Evolutionary conservation across 1,140 invertebrate species (phyloP).

Genomic region (Drosophila willistoni): DNA sequence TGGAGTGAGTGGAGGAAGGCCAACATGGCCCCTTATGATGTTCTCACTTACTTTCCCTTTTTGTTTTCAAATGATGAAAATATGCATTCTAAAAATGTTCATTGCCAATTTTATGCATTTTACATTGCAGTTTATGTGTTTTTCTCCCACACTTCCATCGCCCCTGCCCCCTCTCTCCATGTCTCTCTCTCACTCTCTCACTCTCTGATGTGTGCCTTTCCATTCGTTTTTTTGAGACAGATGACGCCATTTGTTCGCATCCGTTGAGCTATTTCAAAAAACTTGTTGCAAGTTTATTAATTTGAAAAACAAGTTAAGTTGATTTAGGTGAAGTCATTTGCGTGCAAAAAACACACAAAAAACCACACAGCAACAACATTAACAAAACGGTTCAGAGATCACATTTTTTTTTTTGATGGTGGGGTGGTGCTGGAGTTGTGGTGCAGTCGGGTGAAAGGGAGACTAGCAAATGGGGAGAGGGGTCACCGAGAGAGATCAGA

Average conservation of each 20-base stretch:
- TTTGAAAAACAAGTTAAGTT: constrained; percentile 67
- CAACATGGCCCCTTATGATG: too few species aligned
- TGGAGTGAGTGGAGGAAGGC: too few species aligned
- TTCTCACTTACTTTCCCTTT: neutral
- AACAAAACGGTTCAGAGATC: constrained; percentile 60
- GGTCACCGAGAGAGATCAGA: constrained; percentile 19
- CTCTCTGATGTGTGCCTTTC: constrained; percentile 20
- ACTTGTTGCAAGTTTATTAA: constrained; percentile 67
- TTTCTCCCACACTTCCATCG: constrained; percentile 5
- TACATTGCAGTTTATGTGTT: constrained; percentile 26
- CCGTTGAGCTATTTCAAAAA: constrained; percentile 57
- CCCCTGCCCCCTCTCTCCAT: neutral
- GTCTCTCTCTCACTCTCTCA: constrained; percentile 14
- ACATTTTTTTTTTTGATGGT: constrained; percentile 20
- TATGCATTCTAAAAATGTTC: constrained; percentile 19
- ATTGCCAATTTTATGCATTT: constrained; percentile 42
- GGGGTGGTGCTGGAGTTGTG: constrained; percentile 22
- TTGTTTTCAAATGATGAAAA: constrained; percentile 38
- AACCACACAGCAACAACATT: constrained; percentile 30
- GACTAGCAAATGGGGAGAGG: neutral
- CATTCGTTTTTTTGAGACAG: constrained; percentile 4
- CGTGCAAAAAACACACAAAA: constrained; percentile 56
- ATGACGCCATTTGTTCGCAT: constrained; percentile 65
- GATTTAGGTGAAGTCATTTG: constrained; percentile 73
- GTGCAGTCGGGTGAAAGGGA: constrained; percentile 23